A percentile compares a stretch with the other conserved stretches of the same genome.
Evolutionary conservation across 2,113 vertebrate species (phyloP).

Genomic region (Noturus placidus): DNA sequence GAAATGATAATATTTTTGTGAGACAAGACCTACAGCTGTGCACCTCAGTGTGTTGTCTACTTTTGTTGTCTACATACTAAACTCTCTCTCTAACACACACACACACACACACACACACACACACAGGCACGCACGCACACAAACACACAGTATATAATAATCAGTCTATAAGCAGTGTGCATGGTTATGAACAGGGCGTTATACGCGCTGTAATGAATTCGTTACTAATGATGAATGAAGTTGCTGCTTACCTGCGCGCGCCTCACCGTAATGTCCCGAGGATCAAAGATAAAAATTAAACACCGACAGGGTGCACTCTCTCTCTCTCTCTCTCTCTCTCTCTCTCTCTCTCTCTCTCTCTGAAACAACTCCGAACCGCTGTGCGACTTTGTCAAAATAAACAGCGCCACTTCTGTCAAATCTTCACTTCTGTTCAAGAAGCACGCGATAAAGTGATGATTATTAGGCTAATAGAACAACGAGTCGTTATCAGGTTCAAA

Average conservation of each 20-base stretch:
- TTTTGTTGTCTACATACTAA: neutral
- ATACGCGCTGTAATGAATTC: neutral
- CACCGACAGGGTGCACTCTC: neutral
- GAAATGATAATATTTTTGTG: too few species aligned
- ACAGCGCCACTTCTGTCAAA: neutral
- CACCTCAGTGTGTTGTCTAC: too few species aligned
- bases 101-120: neutral
- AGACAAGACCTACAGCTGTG: too few species aligned
- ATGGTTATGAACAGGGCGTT: neutral
- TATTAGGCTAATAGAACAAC: neutral
- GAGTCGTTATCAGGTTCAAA: too few species aligned
- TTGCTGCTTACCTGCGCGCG: conserved; percentile 16
- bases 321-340: too few species aligned
- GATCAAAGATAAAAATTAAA: neutral
- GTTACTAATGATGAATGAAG: neutral
- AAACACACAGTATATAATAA: neutral
- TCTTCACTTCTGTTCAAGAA: neutral
- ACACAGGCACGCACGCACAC: neutral
- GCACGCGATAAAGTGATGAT: neutral
- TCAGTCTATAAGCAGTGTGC: neutral
- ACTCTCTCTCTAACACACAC: neutral
- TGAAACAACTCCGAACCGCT: too few species aligned
- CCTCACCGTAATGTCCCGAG: neutral
- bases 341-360: neutral
- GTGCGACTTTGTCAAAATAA: neutral